These are phyloP conservation scores for Drosophila melanocephala DNA, from an alignment of 2,888 invertebrate genomes.

Conservation along the genomic window DNA sequence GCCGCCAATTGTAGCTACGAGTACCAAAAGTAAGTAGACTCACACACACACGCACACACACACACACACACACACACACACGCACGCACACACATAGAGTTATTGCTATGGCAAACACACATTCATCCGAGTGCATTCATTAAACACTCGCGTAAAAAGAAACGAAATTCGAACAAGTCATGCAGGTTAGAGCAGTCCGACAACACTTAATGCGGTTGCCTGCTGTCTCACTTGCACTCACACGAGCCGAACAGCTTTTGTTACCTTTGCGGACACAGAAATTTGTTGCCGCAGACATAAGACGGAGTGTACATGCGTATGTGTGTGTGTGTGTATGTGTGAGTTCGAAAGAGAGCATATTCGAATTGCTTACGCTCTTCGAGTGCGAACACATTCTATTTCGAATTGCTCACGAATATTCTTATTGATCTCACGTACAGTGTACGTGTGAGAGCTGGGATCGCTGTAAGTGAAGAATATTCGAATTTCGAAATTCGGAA, in stretches of 20 bases:
- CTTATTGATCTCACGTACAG: slow-evolving; percentile 76
- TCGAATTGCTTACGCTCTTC: slow-evolving; percentile 55
- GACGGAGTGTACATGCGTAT: slow-evolving; percentile 12
- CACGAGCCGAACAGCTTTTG: slow-evolving; percentile 28
- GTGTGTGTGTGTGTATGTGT: slow-evolving; percentile 22
- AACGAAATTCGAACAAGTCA: slow-evolving; percentile 53
- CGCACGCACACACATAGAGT: slow-evolving; percentile 11
- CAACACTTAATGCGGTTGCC: slow-evolving; percentile 48
- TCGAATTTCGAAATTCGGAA: slow-evolving; percentile 47
- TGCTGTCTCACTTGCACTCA: slow-evolving; percentile 55
- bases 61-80: slow-evolving; percentile 25
- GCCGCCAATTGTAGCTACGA: slow-evolving; percentile 76
- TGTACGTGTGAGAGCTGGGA: slow-evolving; percentile 65
- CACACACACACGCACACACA: slow-evolving; percentile 29
- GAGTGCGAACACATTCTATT: slow-evolving; percentile 27
- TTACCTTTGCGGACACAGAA: slow-evolving; percentile 75
- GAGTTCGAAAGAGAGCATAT: slow-evolving; percentile 70
- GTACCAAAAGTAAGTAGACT: slow-evolving; percentile 65
- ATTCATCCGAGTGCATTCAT: slow-evolving; percentile 73
- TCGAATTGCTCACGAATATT: slow-evolving; percentile 49
- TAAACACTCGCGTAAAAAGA: slow-evolving; percentile 59
- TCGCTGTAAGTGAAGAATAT: slow-evolving; percentile 38
- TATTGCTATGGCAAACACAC: slow-evolving; percentile 49
- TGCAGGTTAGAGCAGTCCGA: slow-evolving; percentile 60
- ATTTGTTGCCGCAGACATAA: slow-evolving; percentile 61